Evolutionary conservation across 53 echinoderm and acorn worm species (phyloP).

Genomic region (Glandiceps talaboti): DNA sequence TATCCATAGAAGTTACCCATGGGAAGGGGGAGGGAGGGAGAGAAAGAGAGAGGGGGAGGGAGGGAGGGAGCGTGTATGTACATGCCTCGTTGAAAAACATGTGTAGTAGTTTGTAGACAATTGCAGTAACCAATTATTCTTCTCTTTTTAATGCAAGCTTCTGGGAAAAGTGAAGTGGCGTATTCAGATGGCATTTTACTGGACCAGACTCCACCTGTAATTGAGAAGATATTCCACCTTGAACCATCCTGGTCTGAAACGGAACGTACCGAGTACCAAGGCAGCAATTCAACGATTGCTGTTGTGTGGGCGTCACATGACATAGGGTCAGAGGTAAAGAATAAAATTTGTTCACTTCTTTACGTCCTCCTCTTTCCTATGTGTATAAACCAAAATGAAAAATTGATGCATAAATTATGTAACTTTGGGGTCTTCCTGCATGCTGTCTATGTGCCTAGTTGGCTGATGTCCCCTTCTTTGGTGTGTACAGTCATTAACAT

Average conservation of each 20-base stretch:
- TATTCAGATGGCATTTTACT: slow-evolving; percentile 30
- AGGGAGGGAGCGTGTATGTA: too few species aligned
- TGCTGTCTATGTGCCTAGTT: too few species aligned
- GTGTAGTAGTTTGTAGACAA: too few species aligned
- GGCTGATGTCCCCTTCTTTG: not conserved
- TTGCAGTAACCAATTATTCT: slow-evolving; percentile 17
- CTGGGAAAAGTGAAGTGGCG: slow-evolving; percentile 9
- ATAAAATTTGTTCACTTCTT: not conserved
- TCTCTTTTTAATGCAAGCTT: slow-evolving; percentile 27
- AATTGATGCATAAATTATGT: too few species aligned
- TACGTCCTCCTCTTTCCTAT: not conserved
- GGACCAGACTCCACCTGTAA: slow-evolving; percentile 22
- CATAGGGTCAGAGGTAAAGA: not conserved
- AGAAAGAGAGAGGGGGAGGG: too few species aligned
- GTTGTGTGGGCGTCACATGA: not conserved
- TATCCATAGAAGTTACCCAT: too few species aligned
- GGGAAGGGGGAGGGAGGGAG: too few species aligned
- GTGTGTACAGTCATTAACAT: not conserved
- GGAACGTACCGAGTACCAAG: slow-evolving; percentile 18
- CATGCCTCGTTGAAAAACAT: too few species aligned
- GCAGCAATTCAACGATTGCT: slow-evolving; percentile 25
- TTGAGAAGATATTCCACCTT: slow-evolving; percentile 20
- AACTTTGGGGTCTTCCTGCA: too few species aligned
- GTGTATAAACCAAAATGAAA: too few species aligned
- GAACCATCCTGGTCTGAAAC: slow-evolving; percentile 7